Conservation (phyloP, 2,888 invertebrate species). For the Therioaphis trifolii region DNA sequence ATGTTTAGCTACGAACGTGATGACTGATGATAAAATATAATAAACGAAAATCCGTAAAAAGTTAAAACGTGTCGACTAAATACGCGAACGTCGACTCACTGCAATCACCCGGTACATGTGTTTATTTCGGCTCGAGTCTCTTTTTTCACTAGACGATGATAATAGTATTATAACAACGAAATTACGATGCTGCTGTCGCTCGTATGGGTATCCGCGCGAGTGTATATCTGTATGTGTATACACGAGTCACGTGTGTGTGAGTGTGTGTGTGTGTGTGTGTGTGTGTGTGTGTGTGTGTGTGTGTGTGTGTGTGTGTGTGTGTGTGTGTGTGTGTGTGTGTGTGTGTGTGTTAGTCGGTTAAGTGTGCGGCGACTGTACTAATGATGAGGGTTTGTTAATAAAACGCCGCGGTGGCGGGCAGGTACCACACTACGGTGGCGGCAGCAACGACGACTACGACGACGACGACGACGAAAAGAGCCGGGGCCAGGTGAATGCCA, state of each 20-base stretch:
- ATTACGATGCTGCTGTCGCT: conserved; percentile 1
- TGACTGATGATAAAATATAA: neutral
- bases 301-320: neutral
- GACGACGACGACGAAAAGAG: conserved; percentile 31
- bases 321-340: neutral
- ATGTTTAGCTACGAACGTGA: too few relatives aligned
- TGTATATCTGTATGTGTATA: neutral
- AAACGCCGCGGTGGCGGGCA: neutral
- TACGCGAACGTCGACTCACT: too few relatives aligned
- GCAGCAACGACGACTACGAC: too few relatives aligned
- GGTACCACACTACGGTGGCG: neutral
- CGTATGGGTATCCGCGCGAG: too few relatives aligned
- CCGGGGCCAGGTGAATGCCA: conserved; percentile 60
- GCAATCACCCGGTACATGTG: too few relatives aligned
- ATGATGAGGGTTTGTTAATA: conserved; percentile 42
- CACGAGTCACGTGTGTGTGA: neutral
- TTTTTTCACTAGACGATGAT: neutral
- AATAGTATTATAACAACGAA: neutral
- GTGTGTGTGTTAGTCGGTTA: too few relatives aligned
- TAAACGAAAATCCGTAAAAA: neutral
- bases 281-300: too few relatives aligned
- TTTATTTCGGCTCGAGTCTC: too few relatives aligned
- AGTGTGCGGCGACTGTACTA: too few relatives aligned
- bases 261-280: too few relatives aligned
- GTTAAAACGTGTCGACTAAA: too few relatives aligned